phyloP scores from a whole-genome alignment of 2,888 invertebrate species.

The Ligdia adustata region DNA sequence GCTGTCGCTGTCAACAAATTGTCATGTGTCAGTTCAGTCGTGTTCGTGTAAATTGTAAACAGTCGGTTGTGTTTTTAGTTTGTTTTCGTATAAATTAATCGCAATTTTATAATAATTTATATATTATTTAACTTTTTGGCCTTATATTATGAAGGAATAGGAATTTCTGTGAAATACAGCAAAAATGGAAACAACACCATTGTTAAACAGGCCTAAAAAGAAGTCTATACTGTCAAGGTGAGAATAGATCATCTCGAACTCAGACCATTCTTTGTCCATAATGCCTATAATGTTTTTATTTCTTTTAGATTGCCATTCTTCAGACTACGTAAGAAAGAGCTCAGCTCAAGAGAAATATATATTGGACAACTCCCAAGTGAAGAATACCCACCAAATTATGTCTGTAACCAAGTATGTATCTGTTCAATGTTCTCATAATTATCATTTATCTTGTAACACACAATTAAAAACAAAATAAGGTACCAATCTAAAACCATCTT shows the following conservation, averaged over 20 bases:
- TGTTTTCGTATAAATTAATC: conserved; percentile 13
- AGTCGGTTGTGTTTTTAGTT: conserved; percentile 14
- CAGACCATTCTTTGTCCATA: too few relatives aligned
- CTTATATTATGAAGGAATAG: conserved; percentile 27
- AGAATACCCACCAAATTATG: conserved; percentile 97
- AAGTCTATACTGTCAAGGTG: conserved; percentile 80
- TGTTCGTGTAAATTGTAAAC: conserved; percentile 19
- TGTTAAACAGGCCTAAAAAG: conserved; percentile 66
- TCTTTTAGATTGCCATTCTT: conserved; percentile 89
- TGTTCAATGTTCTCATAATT: conserved; percentile 13
- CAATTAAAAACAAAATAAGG: background rate
- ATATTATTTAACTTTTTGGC: too few relatives aligned
- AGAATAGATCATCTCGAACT: too few relatives aligned
- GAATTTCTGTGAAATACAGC: conserved; percentile 19
- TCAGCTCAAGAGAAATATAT: conserved; percentile 90
- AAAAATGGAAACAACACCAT: conserved; percentile 75
- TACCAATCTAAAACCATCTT: too few relatives aligned
- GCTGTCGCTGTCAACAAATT: background rate
- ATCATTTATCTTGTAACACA: conserved; percentile 4
- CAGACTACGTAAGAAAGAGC: conserved; percentile 89
- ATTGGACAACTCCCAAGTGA: conserved; percentile 90
- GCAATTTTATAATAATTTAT: background rate
- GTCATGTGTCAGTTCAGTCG: background rate
- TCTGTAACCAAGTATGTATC: conserved; percentile 91
- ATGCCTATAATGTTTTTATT: conserved; percentile 17